Evolutionary conservation across 2,113 vertebrate species (phyloP), one percentile per base, ranked within the genome.

Genomic region (Tichodroma muraria): DNA sequence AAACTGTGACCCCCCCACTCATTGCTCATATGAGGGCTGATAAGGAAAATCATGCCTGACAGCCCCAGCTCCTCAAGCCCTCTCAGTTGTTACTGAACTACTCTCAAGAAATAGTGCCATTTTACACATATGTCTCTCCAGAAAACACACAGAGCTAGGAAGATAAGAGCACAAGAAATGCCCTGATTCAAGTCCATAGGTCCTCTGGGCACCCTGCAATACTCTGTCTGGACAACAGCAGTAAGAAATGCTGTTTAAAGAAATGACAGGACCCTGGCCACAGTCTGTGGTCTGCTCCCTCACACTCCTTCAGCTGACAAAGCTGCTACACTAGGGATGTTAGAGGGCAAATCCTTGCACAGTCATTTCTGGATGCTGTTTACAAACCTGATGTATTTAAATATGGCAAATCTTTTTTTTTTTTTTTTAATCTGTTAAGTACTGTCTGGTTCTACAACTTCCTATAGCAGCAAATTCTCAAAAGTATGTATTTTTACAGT

Each of bases 201-300:
- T 79, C 42, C 19, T 56, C n/a, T 4, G 79, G 16, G 60, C 9
- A 47, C 10, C 15, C 35, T 30, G 12, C 54, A 44, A 15, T 35
- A 47, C 7, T 71, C 44, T 38, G 19, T 12, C 61, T 15, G 27
- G 30, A 76, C 21, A 75, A 63, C 8, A 49, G 44, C 53, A 84
- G 5, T 8, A 52, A 59, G 17, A 71, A 87, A 85, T 11, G 15
- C 35, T 73, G 31, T 37, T 76, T 44, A 63, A 87, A 68, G 38
- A 45, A 84, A 81, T 0, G 0, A 31, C 6, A 15, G 4, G 15
- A 75, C 15, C 19, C 15, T 33, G 11, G 14, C 12, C 44, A 8
- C 10, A 23, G 8, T 20, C 31, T 45, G 37, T 8, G 14, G 25
- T 44, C 76, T 40, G 49, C 31, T 72, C 27, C 20, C n/a, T 78